phyloP scores from a whole-genome alignment of 2,113 vertebrate genomes.

The Cyanocitta stelleri region DNA sequence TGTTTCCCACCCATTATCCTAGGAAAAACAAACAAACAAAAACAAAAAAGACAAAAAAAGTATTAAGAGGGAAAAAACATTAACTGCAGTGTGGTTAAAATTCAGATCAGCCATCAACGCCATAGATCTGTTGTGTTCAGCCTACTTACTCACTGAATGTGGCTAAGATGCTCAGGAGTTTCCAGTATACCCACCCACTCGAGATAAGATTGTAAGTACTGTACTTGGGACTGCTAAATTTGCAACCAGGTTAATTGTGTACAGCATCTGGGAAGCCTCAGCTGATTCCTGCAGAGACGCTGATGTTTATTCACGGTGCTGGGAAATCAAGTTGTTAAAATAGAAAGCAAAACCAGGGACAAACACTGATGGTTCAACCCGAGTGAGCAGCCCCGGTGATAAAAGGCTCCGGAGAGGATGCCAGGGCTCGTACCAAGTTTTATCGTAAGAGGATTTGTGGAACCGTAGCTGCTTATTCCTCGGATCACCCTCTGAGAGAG shows the following conservation, averaged over 20 bases:
- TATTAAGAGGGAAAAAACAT: neutral
- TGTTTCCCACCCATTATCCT: neutral
- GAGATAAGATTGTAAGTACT: neutral
- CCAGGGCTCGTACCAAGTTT: neutral
- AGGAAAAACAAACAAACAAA: neutral
- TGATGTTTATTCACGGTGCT: neutral
- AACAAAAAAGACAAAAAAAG: neutral
- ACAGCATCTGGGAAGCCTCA: neutral
- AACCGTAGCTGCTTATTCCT: neutral
- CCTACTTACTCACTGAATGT: neutral
- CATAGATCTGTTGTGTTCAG: neutral
- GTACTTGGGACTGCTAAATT: neutral
- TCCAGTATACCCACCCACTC: neutral
- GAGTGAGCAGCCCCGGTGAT: neutral
- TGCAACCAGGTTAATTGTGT: neutral
- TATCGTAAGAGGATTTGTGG: neutral
- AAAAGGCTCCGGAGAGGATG: neutral
- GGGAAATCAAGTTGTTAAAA: neutral
- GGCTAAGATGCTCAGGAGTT: neutral
- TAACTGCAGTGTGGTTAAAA: neutral
- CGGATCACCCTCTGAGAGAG: neutral
- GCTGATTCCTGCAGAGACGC: neutral
- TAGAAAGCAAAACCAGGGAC: neutral
- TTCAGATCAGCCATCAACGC: neutral
- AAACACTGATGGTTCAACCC: neutral